Conservation (phyloP, 2,113 vertebrate species). For the Heterotis niloticus region DNA sequence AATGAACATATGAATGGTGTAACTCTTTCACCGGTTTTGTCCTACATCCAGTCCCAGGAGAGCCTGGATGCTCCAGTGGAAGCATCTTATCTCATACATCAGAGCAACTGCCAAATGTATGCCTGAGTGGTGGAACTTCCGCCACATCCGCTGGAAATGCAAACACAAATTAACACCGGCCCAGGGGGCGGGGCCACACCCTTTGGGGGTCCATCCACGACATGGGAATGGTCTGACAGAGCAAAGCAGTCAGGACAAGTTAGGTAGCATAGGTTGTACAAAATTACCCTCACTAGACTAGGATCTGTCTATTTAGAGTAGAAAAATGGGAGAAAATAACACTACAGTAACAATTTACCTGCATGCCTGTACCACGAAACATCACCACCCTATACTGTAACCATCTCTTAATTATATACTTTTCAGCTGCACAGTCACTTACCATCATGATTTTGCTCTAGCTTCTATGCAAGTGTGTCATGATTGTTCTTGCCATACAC, state of each 20-base stretch:
- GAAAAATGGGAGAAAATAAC: neutral
- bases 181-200: slow-evolving; percentile 39
- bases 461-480: no score
- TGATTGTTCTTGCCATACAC: no score
- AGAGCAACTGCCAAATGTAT: slow-evolving; percentile 26
- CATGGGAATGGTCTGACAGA: slow-evolving; percentile 19
- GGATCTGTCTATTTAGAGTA: neutral
- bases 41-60: no score
- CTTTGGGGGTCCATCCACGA: slow-evolving; percentile 29
- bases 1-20: no score
- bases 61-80: slow-evolving; percentile 8
- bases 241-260: neutral
- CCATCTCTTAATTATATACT: no score
- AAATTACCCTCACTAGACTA: neutral
- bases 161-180: slow-evolving; percentile 49
- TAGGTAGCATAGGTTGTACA: neutral
- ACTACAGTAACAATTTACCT: no score
- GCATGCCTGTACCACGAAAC: no score
- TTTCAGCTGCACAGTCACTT: no score
- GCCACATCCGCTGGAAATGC: slow-evolving; percentile 47
- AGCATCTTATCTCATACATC: slow-evolving; percentile 35
- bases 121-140: slow-evolving; percentile 34
- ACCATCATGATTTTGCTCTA: no score
- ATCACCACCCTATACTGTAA: no score
- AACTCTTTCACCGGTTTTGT: neutral